Base-by-base conservation (phyloP, 1,140 invertebrate genomes). In the Procambarus clarkii region DNA sequence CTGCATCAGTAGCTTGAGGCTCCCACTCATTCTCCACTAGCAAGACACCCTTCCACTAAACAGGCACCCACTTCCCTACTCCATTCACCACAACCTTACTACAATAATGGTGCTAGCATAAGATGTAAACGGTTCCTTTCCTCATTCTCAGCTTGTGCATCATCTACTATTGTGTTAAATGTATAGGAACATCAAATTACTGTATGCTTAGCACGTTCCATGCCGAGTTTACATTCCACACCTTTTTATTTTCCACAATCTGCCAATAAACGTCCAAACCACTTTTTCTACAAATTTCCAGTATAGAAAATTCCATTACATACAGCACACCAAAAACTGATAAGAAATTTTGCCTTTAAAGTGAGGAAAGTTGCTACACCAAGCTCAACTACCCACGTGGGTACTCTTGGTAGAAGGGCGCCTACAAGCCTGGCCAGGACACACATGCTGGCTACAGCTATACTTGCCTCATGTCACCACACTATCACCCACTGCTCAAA, bases 271-370 rank as follows among this genome's bases (percentile, higher is more conserved):
- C 77, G 88, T 86, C 88, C 88, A 91, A 91, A 91, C 76, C 46
- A 48, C 84, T 91, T 88, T 90, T 85, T 91, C 74, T 79, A 91
- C 71, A 91, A 91, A 85, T 78, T 85, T 91, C 84, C 82, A 71
- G 88, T 85, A 85, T 91, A 86, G 82, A 91, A 91, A 91, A 85
- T 86, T 86, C 82, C 82, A 91, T 84, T 91, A 91, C 82, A 91
- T 91, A 91, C 76, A 91, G 88, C 88, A 91, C 88, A 91, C 88
- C 82, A 69, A 91, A 91, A 91, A 91, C 88, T 91, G 88, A 86
- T 91, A 91, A 78, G 71, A 91, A 91, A 91, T 91, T 90, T 84
- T 85, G 82, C 88, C 88, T 91, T 54, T 85, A 84, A 90, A 81
- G 69, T 74, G 45, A 74, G n/a, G 64, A 85, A 85, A 85, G 82